Conservation (phyloP, 2,888 invertebrate species). For the Cephus spinipes region DNA sequence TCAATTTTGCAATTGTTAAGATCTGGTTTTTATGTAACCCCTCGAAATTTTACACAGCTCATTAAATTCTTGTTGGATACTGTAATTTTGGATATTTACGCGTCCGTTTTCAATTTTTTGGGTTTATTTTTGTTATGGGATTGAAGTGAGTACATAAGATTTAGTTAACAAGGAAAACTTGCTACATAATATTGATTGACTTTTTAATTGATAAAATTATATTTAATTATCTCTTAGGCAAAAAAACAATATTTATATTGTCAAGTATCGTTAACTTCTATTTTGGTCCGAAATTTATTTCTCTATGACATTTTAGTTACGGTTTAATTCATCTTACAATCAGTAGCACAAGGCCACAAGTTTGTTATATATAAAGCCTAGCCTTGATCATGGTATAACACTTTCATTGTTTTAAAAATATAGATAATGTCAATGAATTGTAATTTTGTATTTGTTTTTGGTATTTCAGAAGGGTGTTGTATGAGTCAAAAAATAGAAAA, state of each 20-base stretch:
- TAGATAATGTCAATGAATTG: not conserved
- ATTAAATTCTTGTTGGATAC: not conserved
- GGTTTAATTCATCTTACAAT: not conserved
- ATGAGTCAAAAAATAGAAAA: slow-evolving; percentile 99
- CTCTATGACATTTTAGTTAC: not conserved
- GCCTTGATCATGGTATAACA: not conserved
- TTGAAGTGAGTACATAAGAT: not conserved
- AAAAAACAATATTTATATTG: not conserved
- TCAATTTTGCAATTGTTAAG: not conserved
- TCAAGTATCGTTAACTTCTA: not conserved
- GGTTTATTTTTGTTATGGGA: not conserved
- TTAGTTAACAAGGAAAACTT: not conserved
- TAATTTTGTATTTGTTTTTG: slow-evolving; percentile 46
- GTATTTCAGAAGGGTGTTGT: slow-evolving; percentile 88
- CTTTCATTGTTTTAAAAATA: not conserved
- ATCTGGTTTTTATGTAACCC: not conserved
- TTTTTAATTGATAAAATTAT: not conserved
- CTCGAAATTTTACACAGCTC: not conserved
- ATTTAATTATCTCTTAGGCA: not conserved
- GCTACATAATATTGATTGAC: not conserved
- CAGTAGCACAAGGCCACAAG: not conserved
- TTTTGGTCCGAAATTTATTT: not conserved
- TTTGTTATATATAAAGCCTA: not conserved
- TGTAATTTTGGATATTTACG: not conserved
- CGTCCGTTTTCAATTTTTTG: not conserved